Conservation (phyloP, 2,797 vertebrate genomes). For the Peromyscus melanophrys region DNA sequence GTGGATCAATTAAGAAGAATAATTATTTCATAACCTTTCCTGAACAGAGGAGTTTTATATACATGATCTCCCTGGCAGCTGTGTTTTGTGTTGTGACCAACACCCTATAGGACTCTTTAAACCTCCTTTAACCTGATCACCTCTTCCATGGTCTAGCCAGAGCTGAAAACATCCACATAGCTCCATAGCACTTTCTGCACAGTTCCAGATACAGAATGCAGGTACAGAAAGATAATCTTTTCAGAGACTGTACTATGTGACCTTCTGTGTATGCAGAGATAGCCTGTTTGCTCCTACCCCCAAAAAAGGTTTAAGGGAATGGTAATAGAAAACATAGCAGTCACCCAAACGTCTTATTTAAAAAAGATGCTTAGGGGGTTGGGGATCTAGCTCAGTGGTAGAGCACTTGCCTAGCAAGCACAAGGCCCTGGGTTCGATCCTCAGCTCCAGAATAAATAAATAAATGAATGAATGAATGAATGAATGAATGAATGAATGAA, state of each 20-base stretch:
- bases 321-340: neutral
- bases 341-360: neutral
- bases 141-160: slow-evolving; percentile 50
- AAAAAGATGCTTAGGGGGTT: slow-evolving; percentile 3
- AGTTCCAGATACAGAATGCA: slow-evolving; percentile 16
- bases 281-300: neutral
- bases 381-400: too few relatives aligned
- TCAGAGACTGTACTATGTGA: neutral
- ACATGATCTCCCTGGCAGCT: neutral
- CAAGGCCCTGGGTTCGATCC: too few relatives aligned
- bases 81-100: neutral
- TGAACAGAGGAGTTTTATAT: neutral
- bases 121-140: slow-evolving; percentile 42
- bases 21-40: neutral
- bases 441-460: too few relatives aligned
- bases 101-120: slow-evolving; percentile 52
- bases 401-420: too few relatives aligned
- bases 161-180: slow-evolving; percentile 68
- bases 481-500: too few relatives aligned
- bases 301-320: neutral
- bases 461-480: too few relatives aligned
- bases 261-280: slow-evolving; percentile 8
- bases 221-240: slow-evolving; percentile 15
- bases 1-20: neutral
- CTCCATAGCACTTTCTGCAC: slow-evolving; percentile 66